phyloP scores from a whole-genome alignment of 1,140 invertebrate genomes.

The Procambarus virginalis region DNA sequence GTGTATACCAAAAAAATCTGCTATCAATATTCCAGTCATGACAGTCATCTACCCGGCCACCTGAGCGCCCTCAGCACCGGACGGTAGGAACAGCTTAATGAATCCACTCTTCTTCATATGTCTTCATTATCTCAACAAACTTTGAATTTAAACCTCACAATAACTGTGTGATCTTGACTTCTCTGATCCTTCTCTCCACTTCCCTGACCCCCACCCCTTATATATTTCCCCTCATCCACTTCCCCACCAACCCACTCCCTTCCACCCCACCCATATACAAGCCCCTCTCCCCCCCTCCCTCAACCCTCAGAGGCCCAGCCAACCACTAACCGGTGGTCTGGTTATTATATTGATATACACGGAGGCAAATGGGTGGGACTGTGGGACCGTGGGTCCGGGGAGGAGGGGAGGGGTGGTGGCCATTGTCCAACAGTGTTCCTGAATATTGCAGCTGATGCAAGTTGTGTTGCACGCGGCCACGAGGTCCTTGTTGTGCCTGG shows the following conservation, averaged over 20 bases:
- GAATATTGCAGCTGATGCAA: constrained; percentile 26
- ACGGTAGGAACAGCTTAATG: too few species aligned
- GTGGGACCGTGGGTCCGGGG: constrained; percentile 1
- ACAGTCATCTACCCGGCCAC: too few species aligned
- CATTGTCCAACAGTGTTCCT: constrained; percentile 46
- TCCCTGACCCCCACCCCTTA: not conserved
- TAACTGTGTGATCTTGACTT: too few species aligned
- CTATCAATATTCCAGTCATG: too few species aligned
- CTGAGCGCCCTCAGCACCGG: too few species aligned
- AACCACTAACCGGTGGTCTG: constrained; percentile 34
- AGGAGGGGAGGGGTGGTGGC: not conserved
- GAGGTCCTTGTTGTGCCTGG: not conserved
- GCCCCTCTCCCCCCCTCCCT: not conserved
- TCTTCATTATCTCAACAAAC: too few species aligned
- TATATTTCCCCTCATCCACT: not conserved
- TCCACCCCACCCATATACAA: not conserved
- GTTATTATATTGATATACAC: constrained; percentile 38
- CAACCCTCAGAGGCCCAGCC: not conserved
- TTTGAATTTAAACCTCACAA: too few species aligned
- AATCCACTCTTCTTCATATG: too few species aligned
- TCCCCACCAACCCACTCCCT: not conserved
- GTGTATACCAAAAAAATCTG: too few species aligned
- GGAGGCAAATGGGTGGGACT: constrained; percentile 20
- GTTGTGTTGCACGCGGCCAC: too few species aligned
- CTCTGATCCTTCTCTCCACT: not conserved